phyloP scores from a whole-genome alignment of 2,113 vertebrate species.

The Sarotherodon lohbergeri region DNA sequence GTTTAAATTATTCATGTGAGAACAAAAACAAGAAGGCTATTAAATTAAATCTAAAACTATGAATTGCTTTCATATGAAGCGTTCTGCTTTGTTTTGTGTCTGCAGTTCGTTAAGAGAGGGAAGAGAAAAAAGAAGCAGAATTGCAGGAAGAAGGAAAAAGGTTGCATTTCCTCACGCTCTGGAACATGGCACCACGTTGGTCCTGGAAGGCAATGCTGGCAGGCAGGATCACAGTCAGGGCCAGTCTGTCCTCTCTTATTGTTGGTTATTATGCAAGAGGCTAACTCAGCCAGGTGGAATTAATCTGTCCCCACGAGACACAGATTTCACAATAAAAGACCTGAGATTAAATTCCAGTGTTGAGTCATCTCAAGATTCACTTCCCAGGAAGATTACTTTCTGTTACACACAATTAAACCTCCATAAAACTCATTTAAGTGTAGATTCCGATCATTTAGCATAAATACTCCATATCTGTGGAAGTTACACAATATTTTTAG shows the following conservation, averaged over 20 bases:
- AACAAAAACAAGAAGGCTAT: not conserved
- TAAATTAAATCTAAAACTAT: not conserved
- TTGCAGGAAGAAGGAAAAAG: not conserved
- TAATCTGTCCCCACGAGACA: not conserved
- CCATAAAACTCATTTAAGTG: not conserved
- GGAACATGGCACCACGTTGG: not conserved
- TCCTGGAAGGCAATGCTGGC: not conserved
- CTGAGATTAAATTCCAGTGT: not conserved
- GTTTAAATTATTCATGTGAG: not conserved
- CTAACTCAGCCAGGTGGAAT: slow-evolving; percentile 16
- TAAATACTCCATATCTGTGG: not conserved
- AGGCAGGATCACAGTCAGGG: not conserved
- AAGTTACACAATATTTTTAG: not conserved
- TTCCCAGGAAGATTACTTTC: not conserved
- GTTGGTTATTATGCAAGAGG: slow-evolving; percentile 23
- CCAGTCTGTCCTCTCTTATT: not conserved
- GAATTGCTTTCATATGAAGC: not conserved
- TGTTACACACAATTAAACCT: not conserved
- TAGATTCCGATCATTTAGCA: not conserved
- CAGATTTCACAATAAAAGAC: slow-evolving; percentile 21
- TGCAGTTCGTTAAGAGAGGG: rapidly evolving
- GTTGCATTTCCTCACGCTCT: not conserved
- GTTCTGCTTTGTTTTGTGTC: not conserved
- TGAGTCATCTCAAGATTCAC: not conserved
- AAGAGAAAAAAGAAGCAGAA: not conserved